A percentile compares a stretch with the other conserved stretches of the same genome.
phyloP scores from a whole-genome alignment of 2,888 invertebrate species.

The Stenodera caucasica region DNA sequence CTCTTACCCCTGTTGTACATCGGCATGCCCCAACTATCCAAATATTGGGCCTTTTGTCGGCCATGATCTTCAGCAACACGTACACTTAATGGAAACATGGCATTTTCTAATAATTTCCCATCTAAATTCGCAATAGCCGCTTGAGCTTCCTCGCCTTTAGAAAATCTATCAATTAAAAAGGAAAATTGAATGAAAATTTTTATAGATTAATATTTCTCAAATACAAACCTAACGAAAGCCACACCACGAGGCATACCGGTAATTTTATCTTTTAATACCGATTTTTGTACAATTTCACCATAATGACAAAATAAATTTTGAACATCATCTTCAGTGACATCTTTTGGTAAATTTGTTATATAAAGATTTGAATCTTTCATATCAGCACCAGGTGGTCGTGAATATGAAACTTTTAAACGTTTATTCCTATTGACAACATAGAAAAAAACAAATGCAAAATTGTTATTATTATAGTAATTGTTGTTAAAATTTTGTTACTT shows the following conservation, averaged over 20 bases:
- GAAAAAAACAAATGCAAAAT: neutral
- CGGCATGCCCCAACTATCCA: constrained; percentile 55
- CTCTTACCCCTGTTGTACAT: constrained; percentile 47
- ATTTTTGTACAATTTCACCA: constrained; percentile 90
- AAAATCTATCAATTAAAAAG: constrained; percentile 64
- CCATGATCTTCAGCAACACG: constrained; percentile 80
- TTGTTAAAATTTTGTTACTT: too few species aligned
- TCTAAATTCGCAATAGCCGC: constrained; percentile 85
- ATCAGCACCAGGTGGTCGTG: constrained; percentile 87
- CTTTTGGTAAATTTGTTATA: constrained; percentile 88
- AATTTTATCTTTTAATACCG: constrained; percentile 85
- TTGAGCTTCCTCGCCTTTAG: constrained; percentile 86
- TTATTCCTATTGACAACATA: constrained; percentile 69
- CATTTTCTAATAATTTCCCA: constrained; percentile 82
- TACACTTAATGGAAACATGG: constrained; percentile 80
- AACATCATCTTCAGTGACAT: constrained; percentile 80
- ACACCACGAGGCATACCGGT: constrained; percentile 88
- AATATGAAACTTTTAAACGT: constrained; percentile 90
- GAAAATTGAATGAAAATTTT: neutral
- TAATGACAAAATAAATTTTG: constrained; percentile 84
- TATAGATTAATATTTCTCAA: neutral
- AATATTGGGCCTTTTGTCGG: constrained; percentile 69
- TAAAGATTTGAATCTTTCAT: constrained; percentile 94
- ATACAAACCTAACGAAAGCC: constrained; percentile 82
- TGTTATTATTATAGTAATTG: too few species aligned